These are phyloP conservation scores for Heliothis virescens DNA, from an alignment of 1,140 invertebrate species.

Conservation along the genomic window DNA sequence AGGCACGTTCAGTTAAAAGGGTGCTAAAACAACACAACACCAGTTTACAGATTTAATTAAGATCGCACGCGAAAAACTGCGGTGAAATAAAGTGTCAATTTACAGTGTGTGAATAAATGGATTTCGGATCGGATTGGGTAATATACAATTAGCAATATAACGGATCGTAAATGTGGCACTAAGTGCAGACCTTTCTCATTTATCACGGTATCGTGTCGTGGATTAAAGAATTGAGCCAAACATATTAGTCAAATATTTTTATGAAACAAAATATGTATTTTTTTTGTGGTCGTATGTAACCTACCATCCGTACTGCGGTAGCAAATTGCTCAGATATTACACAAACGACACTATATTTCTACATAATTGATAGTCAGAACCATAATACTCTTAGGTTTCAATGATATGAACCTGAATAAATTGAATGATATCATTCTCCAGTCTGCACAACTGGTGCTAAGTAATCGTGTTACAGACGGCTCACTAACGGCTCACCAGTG, in stretches of 20 bases:
- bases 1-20: slow-evolving; percentile 71
- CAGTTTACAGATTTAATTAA: slow-evolving; percentile 71
- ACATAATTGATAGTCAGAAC: too few relatives aligned
- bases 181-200: not conserved
- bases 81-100: slow-evolving; percentile 33
- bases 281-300: too few relatives aligned
- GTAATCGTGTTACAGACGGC: slow-evolving; percentile 3
- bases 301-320: too few relatives aligned
- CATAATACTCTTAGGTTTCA: not conserved
- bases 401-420: not conserved
- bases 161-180: not conserved
- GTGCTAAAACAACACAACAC: slow-evolving; percentile 67
- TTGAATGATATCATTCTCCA: not conserved
- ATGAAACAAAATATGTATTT: too few relatives aligned
- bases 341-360: too few relatives aligned
- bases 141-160: slow-evolving; percentile 35
- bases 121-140: slow-evolving; percentile 12
- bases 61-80: slow-evolving; percentile 44
- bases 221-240: not conserved
- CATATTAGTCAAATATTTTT: too few relatives aligned
- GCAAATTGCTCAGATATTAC: too few relatives aligned
- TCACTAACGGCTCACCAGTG: slow-evolving; percentile 13
- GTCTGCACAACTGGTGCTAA: slow-evolving; percentile 2
- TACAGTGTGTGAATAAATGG: slow-evolving; percentile 36
- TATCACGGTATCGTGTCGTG: not conserved